These are phyloP conservation scores for Psilopsiagon aymara DNA, from an alignment of 2,113 vertebrate genomes.

Conservation along the genomic window DNA sequence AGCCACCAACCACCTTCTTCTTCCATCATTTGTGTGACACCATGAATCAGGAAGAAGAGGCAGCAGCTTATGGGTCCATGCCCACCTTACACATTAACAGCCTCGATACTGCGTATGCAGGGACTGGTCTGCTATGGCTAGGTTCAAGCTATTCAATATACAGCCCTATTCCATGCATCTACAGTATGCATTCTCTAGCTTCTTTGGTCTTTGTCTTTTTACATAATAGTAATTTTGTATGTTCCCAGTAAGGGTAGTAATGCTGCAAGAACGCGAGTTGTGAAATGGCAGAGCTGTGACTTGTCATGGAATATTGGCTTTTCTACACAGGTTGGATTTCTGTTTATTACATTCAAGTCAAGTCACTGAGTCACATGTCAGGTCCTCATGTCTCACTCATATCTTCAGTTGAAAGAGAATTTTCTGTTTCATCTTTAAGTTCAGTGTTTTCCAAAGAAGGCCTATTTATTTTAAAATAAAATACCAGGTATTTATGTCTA, in stretches of 20 bases:
- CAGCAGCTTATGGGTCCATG: neutral
- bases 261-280: neutral
- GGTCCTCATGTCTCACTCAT: neutral
- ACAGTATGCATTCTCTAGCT: neutral
- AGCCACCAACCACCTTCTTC: neutral
- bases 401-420: neutral
- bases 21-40: neutral
- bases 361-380: neutral
- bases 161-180: neutral
- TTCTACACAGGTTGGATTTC: neutral
- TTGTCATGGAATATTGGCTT: neutral
- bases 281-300: neutral
- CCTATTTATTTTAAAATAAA: neutral
- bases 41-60: neutral
- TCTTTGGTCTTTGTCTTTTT: neutral
- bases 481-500: neutral
- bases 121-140: neutral
- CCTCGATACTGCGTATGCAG: accelerated
- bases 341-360: neutral
- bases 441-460: neutral
- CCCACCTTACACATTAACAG: neutral
- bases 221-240: neutral
- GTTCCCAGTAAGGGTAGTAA: neutral
- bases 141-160: neutral
- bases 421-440: neutral